A percentile compares a stretch with the other conserved stretches of the same genome.
phyloP scores from a whole-genome alignment of 1,140 invertebrate species.

The Drosophila mojavensis region DNA sequence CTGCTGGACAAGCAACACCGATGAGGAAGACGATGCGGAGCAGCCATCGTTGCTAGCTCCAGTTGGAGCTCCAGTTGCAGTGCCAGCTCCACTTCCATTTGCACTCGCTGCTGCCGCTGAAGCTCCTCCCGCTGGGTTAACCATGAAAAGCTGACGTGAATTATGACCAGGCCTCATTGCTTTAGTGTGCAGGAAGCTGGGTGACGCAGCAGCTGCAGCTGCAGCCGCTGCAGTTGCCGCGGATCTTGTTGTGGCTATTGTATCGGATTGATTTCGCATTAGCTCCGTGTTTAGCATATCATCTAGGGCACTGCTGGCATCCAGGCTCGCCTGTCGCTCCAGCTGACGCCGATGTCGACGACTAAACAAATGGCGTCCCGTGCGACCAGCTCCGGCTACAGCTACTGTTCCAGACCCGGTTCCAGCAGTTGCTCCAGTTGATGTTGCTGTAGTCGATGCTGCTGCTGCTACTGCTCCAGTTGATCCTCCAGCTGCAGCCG shows the following conservation, averaged over 20 bases:
- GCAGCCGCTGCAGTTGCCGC: conserved; percentile 11
- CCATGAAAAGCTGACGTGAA: conserved; percentile 61
- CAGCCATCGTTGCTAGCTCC: neutral
- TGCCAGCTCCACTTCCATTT: neutral
- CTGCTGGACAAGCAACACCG: conserved; percentile 49
- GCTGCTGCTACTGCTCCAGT: neutral
- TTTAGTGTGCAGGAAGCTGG: conserved; percentile 66
- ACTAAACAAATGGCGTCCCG: conserved; percentile 70
- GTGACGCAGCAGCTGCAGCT: conserved; percentile 9
- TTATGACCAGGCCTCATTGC: conserved; percentile 45
- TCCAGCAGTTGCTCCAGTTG: neutral
- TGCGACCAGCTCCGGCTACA: conserved; percentile 26
- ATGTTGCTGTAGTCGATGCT: neutral
- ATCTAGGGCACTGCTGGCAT: conserved; percentile 51
- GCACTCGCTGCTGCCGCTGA: conserved; percentile 7
- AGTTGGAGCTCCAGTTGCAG: neutral
- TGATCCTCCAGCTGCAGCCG: conserved; percentile 5
- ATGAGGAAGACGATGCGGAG: conserved; percentile 16
- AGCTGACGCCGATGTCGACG: conserved; percentile 67
- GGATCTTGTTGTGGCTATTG: conserved; percentile 57
- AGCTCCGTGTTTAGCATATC: conserved; percentile 45
- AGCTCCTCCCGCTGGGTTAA: conserved; percentile 8
- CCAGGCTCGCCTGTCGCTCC: conserved; percentile 74
- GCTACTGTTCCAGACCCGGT: neutral
- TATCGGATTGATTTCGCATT: conserved; percentile 79